Base-by-base conservation (phyloP, 2,113 vertebrate genomes). In the Corydoras sp. region DNA sequence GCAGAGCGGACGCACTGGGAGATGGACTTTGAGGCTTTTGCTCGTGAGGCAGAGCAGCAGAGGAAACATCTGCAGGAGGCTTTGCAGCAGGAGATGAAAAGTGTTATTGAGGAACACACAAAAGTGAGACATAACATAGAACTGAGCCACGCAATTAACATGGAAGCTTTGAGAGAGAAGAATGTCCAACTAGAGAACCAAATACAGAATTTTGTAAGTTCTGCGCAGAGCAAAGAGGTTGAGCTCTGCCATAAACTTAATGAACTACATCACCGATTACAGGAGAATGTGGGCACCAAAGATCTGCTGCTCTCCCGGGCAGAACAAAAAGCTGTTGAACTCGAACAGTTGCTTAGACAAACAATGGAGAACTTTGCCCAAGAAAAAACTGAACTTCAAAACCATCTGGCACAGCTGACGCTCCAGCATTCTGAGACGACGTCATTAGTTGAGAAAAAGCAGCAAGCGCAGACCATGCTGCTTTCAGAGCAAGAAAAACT, bases 1-100 rank as follows among this genome's bases (percentile, higher is more conserved):
- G 84, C 89, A 69, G 90, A 94, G 79, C 89, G 84, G 65, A 83
- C 86, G 29, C 82, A 77, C 77, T 95, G 93, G 93, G 87, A 94
- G 58, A 88, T 88, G 3, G 88, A 91, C 68, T 86, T 89, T 65
- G 86, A 91, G 5, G 86, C 89, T 66, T 82, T 88, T 11, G 60
- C 78, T 73, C 88, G 90, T 77, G 87, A 92, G 67, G 77, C 58
- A 0, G 78, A 85, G 0, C 85, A 90, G 62, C 85, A 83, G 61
- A 86, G 74, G 0, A 83, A 86, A 53, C 79, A 65, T 24, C 81
- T 92, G 2, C 82, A 83, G 76, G 83, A 86, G 6, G 78, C 68
- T 0, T 74, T 91, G 59, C 87, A 87, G 11, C 75, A 79, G 0
- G 86, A 90, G 71, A 88, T 83, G 69, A 85, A 87, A 0, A 0